Evolutionary conservation across 2,113 vertebrate species (phyloP), one percentile per base, ranked within the genome.

Genomic region (Hystrix cristata): DNA sequence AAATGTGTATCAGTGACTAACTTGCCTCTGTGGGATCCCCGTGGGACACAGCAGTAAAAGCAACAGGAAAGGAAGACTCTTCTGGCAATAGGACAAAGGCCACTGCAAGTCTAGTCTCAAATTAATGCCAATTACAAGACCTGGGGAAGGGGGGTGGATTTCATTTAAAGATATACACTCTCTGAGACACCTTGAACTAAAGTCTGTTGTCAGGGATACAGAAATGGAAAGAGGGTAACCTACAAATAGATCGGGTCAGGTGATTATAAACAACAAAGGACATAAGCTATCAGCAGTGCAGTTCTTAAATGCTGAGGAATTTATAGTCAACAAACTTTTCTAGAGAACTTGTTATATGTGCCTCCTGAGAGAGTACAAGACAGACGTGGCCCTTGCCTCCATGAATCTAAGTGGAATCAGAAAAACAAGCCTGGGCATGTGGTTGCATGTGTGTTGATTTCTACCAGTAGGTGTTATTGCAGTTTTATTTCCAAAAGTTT

Each of bases 361-460:
- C 23, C 43, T 86, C n/a, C 74, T 60, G 67, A 85, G 46, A 97
- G 27, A 87, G 11, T 72, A 38, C 46, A 93, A 74, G 15, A 82
- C 19, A 93, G 43, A 67, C 46, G 88, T 89, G 72, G 69, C 48
- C 43, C n/a, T 80, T 90, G 57, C 9, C 38, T 95, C 80, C 71
- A 25, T 64, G 23, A 95, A 88, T 27, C 38, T 92, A 82, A 86
- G 27, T 57, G 13, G 80, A 96, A 92, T 71, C 76, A 96, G 46
- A 94, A 90, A 89, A 71, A 84, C 62, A 95, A 92, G 86, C 91
- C 90, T 86, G 48, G 92, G 88, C 65, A 92, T 87, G 74, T 84
- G 60, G 25, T 87, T 87, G 65, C 55, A 96, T 67, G 34, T 65
- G 23, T 86, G 4, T 46, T 83, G 87, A 95, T n/a, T 80, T 64